phyloP scores from a whole-genome alignment of 2,888 invertebrate genomes.

The Cinara cedri region DNA sequence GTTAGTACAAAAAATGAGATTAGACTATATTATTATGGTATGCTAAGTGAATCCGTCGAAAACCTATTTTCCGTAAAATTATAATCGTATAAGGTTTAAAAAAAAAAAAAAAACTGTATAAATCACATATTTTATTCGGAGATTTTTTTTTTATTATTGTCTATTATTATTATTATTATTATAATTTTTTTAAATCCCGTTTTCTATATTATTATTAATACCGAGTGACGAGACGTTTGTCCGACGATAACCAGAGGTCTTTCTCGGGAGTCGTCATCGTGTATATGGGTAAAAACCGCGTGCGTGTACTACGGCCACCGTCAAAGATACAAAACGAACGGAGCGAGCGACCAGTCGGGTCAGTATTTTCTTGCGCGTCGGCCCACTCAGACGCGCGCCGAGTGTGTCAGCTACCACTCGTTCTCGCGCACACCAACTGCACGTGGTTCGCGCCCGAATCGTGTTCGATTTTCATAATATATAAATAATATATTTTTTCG shows the following conservation, averaged over 20 bases:
- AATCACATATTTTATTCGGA: no score
- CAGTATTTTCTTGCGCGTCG: slow-evolving; percentile 53
- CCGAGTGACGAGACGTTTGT: no score
- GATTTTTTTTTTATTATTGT: no score
- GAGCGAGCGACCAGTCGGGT: slow-evolving; percentile 26
- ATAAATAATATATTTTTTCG: neutral
- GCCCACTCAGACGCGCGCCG: slow-evolving; percentile 43
- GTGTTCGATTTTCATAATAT: slow-evolving; percentile 21
- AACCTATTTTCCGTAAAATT: no score
- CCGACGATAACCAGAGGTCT: neutral
- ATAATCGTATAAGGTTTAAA: no score
- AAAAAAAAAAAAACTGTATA: no score
- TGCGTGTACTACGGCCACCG: neutral
- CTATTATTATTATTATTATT: no score
- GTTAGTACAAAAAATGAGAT: neutral
- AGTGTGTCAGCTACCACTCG: slow-evolving; percentile 19
- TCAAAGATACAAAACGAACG: slow-evolving; percentile 22
- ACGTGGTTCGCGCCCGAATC: slow-evolving; percentile 37
- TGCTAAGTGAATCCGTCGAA: slow-evolving; percentile 1
- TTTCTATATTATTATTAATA: neutral
- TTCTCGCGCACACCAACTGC: slow-evolving; percentile 25
- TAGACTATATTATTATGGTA: neutral
- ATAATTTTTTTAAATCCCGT: no score
- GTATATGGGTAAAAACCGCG: slow-evolving; percentile 6
- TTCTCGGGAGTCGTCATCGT: neutral